phyloP scores from a whole-genome alignment of 2,888 invertebrate genomes.

The Stenotaenia linearis region DNA sequence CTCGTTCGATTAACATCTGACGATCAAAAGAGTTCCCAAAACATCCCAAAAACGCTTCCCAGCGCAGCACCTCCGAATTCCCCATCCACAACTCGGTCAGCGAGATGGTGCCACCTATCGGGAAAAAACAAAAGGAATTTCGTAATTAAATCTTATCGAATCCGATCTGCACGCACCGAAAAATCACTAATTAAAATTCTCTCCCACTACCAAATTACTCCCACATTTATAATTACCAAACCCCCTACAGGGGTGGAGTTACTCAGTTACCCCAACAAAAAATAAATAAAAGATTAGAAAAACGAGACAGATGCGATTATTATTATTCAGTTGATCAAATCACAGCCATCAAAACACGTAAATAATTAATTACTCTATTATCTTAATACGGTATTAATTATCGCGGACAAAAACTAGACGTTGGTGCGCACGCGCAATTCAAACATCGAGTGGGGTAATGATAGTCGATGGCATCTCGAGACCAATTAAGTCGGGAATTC shows the following conservation, averaged over 20 bases:
- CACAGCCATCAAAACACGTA: background rate
- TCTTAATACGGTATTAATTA: conserved; percentile 8
- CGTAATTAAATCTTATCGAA: background rate
- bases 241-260: background rate
- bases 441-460: background rate
- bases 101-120: conserved; percentile 16
- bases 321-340: conserved; percentile 19
- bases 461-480: background rate
- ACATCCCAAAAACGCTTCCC: background rate
- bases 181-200: background rate
- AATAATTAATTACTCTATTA: background rate
- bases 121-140: background rate
- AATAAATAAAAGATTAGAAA: too few relatives aligned
- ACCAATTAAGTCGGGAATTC: background rate
- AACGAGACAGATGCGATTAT: background rate
- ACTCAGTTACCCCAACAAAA: background rate
- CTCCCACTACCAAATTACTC: conserved; percentile 10
- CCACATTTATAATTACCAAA: background rate
- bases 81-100: background rate
- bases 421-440: background rate
- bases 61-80: background rate
- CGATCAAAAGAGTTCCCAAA: background rate
- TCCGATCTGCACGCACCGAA: background rate
- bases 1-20: background rate
- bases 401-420: background rate